Conservation (phyloP, 2,113 vertebrate genomes). For the Urocitellus parryii region DNA sequence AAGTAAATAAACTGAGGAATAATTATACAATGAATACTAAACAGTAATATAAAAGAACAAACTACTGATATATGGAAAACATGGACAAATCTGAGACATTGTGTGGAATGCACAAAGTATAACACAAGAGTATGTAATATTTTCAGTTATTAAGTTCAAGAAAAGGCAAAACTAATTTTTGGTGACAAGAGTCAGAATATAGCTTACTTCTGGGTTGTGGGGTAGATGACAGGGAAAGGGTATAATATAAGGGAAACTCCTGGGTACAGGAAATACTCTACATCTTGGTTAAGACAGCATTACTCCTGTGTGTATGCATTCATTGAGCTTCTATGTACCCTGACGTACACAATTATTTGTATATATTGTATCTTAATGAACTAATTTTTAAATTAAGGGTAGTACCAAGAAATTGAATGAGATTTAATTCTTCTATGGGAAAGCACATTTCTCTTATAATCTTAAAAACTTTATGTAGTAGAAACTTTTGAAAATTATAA, state of each 20-base stretch:
- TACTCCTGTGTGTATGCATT: neutral
- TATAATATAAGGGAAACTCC: neutral
- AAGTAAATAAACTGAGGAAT: neutral
- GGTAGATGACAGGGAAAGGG: neutral
- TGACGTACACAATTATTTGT: neutral
- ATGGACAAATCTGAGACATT: neutral
- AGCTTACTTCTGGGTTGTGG: neutral
- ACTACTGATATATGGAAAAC: neutral
- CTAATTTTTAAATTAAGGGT: constrained; percentile 2
- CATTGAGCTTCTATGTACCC: neutral
- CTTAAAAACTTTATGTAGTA: neutral
- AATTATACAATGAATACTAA: neutral
- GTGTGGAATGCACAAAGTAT: neutral
- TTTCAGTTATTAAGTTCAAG: constrained; percentile 14
- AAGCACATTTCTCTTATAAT: constrained; percentile 8
- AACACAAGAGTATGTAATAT: neutral
- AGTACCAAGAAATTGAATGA: neutral
- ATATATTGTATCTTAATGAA: neutral
- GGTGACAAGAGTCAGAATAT: neutral
- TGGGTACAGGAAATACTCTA: neutral
- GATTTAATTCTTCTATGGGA: neutral
- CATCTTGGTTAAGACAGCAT: neutral
- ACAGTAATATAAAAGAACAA: neutral
- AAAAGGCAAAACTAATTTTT: neutral
- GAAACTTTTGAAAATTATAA: constrained; percentile 22